Evolutionary conservation across 2,888 invertebrate genomes (phyloP), one percentile per base, ranked within the genome.

Genomic region (Pyrocoelia pectoralis): DNA sequence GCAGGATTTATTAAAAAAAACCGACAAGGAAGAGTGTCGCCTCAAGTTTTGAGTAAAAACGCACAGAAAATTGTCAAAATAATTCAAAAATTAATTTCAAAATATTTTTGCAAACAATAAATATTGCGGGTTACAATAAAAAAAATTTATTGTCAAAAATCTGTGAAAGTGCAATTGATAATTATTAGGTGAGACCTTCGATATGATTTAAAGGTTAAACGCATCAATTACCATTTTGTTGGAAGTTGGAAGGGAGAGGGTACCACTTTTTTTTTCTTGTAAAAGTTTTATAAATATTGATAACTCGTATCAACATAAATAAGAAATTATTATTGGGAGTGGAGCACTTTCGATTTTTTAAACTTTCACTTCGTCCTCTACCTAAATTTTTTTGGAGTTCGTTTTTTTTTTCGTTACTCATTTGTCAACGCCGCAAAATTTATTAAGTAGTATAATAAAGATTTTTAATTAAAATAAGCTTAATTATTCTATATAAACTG

Each of bases 141-240:
- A 18, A 48, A 48, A 15, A 48, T 48, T 48, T 48, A 48, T 48
- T 48, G 19, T 48, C 17, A 48, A n/a, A n/a, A 17, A 17, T 48
- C 19, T 48, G 24, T 24, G 17, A 48, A 33, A 33, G 33, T 33
- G 33, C 33, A n/a, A 33, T n/a, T 33, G 33, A 33, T 8, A 33
- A 6, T 24, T 33, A 33, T 33, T 33, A 33, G 33, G 33, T n/a
- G 9, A 33, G 33, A 33, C 33, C 33, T 33, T 33, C 33, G 33
- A n/a, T 33, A 4, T 8, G 9, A 33, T 33, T 24, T 33, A 33
- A 33, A 33, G 33, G 33, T 33, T n/a, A 33, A 24, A 24, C 24
- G 33, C 10, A 33, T 33, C 33, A 33, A 33, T 33, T 24, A 24
- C 24, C 8, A 24, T 24, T 24, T n/a, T n/a, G n/a, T 33, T 33